Evolutionary conservation across 1,140 invertebrate genomes (phyloP), one percentile per base, ranked within the genome.

Genomic region (Choristoneura fumiferana): DNA sequence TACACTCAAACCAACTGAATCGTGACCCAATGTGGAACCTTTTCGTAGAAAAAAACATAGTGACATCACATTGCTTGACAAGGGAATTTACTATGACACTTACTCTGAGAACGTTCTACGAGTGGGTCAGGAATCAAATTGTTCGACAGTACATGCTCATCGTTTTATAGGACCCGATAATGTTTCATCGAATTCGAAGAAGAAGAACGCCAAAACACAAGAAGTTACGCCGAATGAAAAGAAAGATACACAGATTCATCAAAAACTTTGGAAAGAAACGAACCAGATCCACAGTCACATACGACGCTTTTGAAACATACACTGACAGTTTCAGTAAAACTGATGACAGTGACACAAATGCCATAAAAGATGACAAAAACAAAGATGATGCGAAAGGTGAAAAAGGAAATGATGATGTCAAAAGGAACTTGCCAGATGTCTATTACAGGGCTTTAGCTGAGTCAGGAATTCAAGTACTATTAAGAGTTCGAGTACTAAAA

Each of bases 241-340:
- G 60, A 53, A 63, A 54, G 38, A 15, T 64, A 0, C 22, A 43
- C 4, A 76, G 65, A 66, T 78, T 70, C 10, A 17, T 73, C 0
- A 76, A 65, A 15, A 73, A 60, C 15, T 73, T 62, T 14, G 63
- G 54, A 4, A 73, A 65, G 15, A 77, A 73, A 38, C 68, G 66
- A 0, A 76, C 74, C 0, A 74, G 58, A 36, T 66, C 71, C 0
- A 76, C 73, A n/a, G 54, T 38, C 0, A 61, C 52, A 8, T 53
- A 37, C 17, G 43, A 63, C 13, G 60, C 22, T 3, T 29, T 29
- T 29, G 22, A 29, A 6, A 29, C 22, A 29, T 29, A 3, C 6
- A 29, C 22, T 6, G 22, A 29, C 22, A 29, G 22, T 29, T 29
- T 3, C 22, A 29, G 22, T 29, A 29, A 29, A 29, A 29, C 22